These are phyloP conservation scores for Anguilla marmorata DNA, from an alignment of 2,797 vertebrate genomes.

Conservation along the genomic window DNA sequence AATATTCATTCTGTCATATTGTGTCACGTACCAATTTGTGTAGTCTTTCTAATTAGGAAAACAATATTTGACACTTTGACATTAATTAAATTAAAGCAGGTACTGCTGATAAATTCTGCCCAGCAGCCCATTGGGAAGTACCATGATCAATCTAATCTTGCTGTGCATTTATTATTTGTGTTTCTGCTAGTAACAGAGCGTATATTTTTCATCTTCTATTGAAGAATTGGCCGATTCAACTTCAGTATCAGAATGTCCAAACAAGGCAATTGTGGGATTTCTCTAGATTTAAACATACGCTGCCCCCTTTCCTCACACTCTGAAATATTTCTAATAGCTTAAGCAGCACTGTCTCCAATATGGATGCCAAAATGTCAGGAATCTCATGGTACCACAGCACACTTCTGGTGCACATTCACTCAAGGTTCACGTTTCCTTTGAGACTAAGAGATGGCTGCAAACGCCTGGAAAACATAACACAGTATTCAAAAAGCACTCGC, in stretches of 20 bases:
- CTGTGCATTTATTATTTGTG: not conserved
- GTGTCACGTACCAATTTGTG: no score
- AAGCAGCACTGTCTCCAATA: not conserved
- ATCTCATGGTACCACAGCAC: not conserved
- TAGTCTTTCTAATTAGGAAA: not conserved
- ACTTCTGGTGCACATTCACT: not conserved
- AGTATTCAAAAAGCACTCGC: no score
- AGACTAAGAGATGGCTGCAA: no score
- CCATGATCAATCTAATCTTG: not conserved
- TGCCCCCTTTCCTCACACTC: no score
- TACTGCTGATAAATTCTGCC: not conserved
- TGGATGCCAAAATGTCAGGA: not conserved
- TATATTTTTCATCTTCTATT: not conserved
- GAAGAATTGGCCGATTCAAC: not conserved
- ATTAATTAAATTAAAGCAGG: not conserved
- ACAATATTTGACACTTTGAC: not conserved
- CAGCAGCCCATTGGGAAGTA: not conserved
- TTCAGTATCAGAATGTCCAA: not conserved
- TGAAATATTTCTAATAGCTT: not conserved
- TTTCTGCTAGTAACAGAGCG: constrained; percentile 28
- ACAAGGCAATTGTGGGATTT: no score
- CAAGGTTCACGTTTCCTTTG: no score
- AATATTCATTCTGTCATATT: no score
- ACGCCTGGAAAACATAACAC: no score
- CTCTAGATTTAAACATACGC: no score